phyloP scores from a whole-genome alignment of 2,797 vertebrate species.

The Siniperca obscura region DNA sequence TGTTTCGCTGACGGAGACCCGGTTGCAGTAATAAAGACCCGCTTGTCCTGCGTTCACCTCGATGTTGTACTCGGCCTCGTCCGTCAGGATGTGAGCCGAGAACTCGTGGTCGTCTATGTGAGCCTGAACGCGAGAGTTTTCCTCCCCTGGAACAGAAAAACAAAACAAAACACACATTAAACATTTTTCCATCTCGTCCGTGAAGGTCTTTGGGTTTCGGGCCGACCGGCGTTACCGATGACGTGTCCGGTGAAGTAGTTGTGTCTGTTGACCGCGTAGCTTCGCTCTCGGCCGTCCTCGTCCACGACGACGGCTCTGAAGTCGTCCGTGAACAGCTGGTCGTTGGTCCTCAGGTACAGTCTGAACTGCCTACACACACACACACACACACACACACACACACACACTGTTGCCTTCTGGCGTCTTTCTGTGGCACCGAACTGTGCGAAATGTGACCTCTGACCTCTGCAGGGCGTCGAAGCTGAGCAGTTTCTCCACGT shows the following conservation, averaged over 20 bases:
- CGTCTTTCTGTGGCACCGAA: not conserved
- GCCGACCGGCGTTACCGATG: slow-evolving; percentile 81
- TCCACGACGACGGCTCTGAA: slow-evolving; percentile 90
- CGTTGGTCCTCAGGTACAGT: slow-evolving; percentile 92
- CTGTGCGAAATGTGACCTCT: not conserved
- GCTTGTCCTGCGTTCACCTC: slow-evolving; percentile 80
- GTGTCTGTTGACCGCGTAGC: slow-evolving; percentile 87
- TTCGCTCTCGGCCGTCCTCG: slow-evolving; percentile 84
- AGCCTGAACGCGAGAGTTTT: slow-evolving; percentile 93
- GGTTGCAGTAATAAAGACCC: too few relatives aligned
- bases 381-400: not conserved
- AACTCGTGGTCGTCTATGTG: slow-evolving; percentile 93
- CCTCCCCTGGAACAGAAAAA: slow-evolving; percentile 86
- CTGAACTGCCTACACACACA: slow-evolving; percentile 87
- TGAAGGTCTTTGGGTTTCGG: too few relatives aligned
- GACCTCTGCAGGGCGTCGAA: slow-evolving; percentile 93
- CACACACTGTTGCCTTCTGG: not conserved
- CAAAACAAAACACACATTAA: not conserved
- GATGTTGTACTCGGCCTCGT: slow-evolving; percentile 91
- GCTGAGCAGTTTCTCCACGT: slow-evolving; percentile 90
- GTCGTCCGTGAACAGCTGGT: slow-evolving; percentile 91
- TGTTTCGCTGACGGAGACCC: not conserved
- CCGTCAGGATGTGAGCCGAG: slow-evolving; percentile 90
- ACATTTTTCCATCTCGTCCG: fast-evolving
- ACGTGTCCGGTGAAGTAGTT: slow-evolving; percentile 96